Evolutionary conservation across 2,113 vertebrate species (phyloP).

Genomic region (Anarhynchus alexandrinus): DNA sequence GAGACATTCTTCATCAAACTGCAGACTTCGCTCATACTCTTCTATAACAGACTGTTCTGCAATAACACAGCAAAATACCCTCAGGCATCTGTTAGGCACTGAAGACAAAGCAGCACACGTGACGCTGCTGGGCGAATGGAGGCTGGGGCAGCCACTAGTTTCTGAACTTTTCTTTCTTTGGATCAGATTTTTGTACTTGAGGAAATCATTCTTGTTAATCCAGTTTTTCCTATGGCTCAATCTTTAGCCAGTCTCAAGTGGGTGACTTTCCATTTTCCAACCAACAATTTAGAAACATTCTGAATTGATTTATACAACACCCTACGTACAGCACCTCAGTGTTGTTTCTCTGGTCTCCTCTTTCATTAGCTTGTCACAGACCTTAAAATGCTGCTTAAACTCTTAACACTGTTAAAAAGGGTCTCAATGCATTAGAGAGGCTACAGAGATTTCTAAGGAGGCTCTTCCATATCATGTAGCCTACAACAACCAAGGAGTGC

Average conservation of each 20-base stretch:
- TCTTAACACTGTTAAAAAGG: neutral
- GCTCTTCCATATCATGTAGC: fast-evolving
- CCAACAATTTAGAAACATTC: neutral
- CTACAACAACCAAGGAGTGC: neutral
- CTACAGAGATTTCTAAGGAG: neutral
- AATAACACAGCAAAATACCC: neutral
- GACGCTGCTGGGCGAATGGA: neutral
- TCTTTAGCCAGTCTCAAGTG: fast-evolving
- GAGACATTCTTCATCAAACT: constrained; percentile 85
- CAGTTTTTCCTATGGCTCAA: fast-evolving
- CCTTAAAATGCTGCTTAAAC: neutral
- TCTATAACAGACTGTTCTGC: constrained; percentile 82
- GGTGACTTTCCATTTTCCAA: no score
- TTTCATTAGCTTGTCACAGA: neutral
- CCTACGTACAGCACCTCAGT: no score
- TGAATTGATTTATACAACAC: neutral
- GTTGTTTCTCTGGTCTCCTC: neutral
- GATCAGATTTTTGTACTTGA: neutral
- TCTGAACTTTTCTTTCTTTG: neutral
- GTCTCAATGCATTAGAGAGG: neutral
- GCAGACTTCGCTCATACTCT: constrained; percentile 83
- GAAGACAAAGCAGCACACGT: neutral
- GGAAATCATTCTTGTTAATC: neutral
- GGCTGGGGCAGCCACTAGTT: fast-evolving
- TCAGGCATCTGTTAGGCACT: fast-evolving